Evolutionary conservation across 2,888 invertebrate species (phyloP), one percentile per base, ranked within the genome.

Genomic region (Diaphora mendica): DNA sequence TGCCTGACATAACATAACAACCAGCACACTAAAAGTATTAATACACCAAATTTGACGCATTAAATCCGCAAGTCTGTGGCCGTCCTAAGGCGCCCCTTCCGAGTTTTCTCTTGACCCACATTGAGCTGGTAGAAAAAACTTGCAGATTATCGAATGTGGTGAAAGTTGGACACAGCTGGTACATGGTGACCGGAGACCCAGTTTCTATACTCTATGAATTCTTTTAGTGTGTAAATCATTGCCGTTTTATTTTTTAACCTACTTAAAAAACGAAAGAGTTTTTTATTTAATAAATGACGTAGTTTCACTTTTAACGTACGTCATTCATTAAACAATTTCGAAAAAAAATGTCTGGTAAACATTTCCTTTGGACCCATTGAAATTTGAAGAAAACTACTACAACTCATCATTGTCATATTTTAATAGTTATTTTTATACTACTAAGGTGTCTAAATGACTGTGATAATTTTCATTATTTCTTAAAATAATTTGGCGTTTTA

Each of bases 131-230:
- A 85, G 86, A 88, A 87, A 90, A 91, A 91, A 91, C 92, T 91
- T 89, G 88, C 89, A 90, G 90, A 91, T 92, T 91, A 92, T 92
- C 92, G 92, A 92, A 91, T 92, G 89, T 90, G 90, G 88, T 79
- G 82, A 79, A 87, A 90, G 87, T 88, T 87, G 84, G 84, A 82
- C 82, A 77, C 82, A 76, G 79, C 70, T 77, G 78, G 87, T 88
- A 90, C 90, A 85, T 82, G 83, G 81, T 76, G 79, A 79, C 82
- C 81, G 80, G 79, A 73, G 44, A 64, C 73, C 66, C 33, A 48
- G 20, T 42, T 70, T 73, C 39, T 67, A 59, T 69, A 39, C 51
- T 62, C 15, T 7, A 30, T 23, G 30, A 59, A 42, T 39, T 64
- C 42, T 69, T 65, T 64, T n/a, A 64, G 17, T 33, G 9, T 39